phyloP scores from a whole-genome alignment of 2,113 vertebrate species.

The Poecile atricapillus region DNA sequence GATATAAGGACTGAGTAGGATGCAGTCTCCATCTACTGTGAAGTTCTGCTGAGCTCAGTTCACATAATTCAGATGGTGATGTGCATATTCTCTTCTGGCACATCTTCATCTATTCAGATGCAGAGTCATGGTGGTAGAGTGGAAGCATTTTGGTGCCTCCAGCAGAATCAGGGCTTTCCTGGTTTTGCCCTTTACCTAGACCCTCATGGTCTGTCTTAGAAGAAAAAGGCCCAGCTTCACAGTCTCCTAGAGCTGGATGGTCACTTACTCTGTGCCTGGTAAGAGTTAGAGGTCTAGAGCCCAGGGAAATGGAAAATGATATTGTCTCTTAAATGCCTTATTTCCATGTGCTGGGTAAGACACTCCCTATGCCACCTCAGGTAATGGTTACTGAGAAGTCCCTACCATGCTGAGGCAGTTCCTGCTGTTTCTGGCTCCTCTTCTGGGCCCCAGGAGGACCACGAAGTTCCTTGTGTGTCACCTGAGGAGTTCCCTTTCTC shows the following conservation, averaged over 20 bases:
- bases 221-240: fast-evolving
- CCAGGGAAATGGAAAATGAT: background rate
- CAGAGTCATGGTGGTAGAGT: background rate
- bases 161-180: background rate
- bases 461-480: background rate
- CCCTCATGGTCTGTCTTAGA: background rate
- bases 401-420: background rate
- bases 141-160: background rate
- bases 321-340: background rate
- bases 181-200: background rate
- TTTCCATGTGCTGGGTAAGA: background rate
- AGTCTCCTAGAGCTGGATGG: background rate
- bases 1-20: background rate
- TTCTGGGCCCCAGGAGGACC: background rate
- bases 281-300: background rate
- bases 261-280: background rate
- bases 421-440: background rate
- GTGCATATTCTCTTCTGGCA: background rate
- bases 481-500: background rate
- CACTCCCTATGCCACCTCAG: background rate
- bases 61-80: background rate
- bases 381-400: background rate
- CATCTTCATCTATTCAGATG: background rate
- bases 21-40: background rate
- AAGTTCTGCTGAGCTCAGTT: constrained; percentile 40